Evolutionary conservation across 2,797 vertebrate genomes (phyloP).

Genomic region (Melanotaenia pygmaea): DNA sequence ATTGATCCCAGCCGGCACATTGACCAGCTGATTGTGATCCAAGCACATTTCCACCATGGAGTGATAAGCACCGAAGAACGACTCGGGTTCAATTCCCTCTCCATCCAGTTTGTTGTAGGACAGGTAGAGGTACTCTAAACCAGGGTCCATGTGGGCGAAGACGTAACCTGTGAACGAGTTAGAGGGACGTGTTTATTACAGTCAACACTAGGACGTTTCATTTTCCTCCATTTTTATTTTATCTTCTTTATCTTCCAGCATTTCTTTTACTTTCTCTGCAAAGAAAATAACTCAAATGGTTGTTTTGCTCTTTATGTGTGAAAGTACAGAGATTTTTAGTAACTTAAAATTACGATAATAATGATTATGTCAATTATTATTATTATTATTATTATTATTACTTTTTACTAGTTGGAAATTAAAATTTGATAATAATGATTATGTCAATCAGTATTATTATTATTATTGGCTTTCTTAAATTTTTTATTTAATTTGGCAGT

Average conservation of each 20-base stretch:
- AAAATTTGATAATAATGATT: no score
- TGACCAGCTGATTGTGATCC: conserved; percentile 91
- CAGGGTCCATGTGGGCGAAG: conserved; percentile 95
- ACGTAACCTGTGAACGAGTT: conserved; percentile 84
- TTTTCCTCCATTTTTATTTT: neutral
- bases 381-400: no score
- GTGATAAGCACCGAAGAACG: conserved; percentile 90
- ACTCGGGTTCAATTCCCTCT: conserved; percentile 89
- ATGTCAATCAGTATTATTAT: no score
- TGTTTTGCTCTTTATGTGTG: no score
- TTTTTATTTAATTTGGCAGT: no score
- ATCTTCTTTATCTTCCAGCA: neutral
- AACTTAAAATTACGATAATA: no score
- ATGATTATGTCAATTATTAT: no score
- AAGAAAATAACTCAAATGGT: neutral
- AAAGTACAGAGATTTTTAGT: no score
- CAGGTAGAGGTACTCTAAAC: conserved; percentile 95
- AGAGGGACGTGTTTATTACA: neutral
- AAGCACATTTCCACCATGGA: conserved; percentile 94
- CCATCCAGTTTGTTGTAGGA: conserved; percentile 93
- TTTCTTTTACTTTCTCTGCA: neutral
- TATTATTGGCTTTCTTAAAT: no score
- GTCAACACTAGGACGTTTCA: neutral
- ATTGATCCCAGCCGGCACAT: conserved; percentile 88
- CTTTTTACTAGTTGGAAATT: no score